A percentile compares a stretch with the other conserved stretches of the same genome.
Evolutionary conservation across 2,113 vertebrate species (phyloP).

Genomic region (Actinemys pallida): DNA sequence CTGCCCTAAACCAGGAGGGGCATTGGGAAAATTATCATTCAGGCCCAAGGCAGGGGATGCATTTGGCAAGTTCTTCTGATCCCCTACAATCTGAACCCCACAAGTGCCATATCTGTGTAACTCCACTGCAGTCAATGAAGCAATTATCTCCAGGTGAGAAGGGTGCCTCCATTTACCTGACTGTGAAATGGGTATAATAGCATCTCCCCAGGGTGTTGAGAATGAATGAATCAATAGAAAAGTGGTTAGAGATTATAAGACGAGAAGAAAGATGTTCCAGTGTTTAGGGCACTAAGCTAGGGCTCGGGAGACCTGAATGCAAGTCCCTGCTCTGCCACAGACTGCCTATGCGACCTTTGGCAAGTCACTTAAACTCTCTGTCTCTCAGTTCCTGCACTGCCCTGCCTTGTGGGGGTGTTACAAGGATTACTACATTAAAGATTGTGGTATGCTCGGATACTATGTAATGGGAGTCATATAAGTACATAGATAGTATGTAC

Average conservation of each 20-base stretch:
- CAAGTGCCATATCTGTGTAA: not conserved
- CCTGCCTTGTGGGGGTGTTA: not conserved
- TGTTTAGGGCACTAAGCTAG: not conserved
- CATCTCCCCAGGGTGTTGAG: not conserved
- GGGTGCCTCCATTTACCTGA: not conserved
- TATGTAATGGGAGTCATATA: not conserved
- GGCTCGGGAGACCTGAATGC: not conserved
- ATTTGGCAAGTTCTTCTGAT: not conserved
- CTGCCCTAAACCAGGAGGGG: not conserved
- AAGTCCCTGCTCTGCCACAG: not conserved
- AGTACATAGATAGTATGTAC: not conserved
- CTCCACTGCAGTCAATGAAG: not conserved
- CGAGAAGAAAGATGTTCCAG: not conserved
- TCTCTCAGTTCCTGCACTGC: not conserved
- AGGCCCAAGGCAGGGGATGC: not conserved
- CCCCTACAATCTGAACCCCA: not conserved
- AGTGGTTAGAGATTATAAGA: not conserved
- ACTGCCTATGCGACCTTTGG: not conserved
- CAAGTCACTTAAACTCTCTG: not conserved
- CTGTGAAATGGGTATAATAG: not conserved
- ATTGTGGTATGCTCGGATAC: not conserved
- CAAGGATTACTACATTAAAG: not conserved
- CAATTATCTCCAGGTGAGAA: not conserved
- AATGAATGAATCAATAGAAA: not conserved
- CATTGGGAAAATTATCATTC: not conserved